Base-by-base conservation (phyloP, 2,113 vertebrate genomes). In the Thamnaconus septentrionalis region DNA sequence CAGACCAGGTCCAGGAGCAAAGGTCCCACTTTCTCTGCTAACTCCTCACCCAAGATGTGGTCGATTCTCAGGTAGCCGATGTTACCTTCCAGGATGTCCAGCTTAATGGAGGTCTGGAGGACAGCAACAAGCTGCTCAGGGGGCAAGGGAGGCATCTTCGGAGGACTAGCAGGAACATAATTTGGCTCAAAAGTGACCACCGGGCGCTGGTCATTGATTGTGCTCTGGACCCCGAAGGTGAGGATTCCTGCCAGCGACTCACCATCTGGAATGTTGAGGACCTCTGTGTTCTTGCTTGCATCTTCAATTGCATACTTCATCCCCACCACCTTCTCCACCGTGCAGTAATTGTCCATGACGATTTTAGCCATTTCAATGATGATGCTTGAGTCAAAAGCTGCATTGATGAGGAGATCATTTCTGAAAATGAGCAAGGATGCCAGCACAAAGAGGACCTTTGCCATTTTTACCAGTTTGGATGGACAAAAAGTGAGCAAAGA, bases 261-360 rank as follows among this genome's bases (percentile, higher is more conserved):
- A 0, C 91, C 92, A 65, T 99, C 96, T 4, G 95, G 91, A 73
- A 96, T 91, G 53, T 90, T 88, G 70, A 96, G 91, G 60, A 97
- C 92, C 66, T 95, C 95, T 0, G 89, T 93, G 0, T 93, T 96
- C 79, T 90, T 92, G 64, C 89, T 83, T 44, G 93, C 94, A 57
- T 92, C 88, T 53, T 91, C 88, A 8, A 96, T 96, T 40, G 92
- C 93, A 66, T 94, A 92, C 79, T 94, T 91, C 94, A 97, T 94
- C 45, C 95, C 95, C 9, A 85, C 51, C 47, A 98, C 89, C 80
- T 93, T 95, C 91, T 97, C 94, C 3, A 96, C 95, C 54, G 94
- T 94, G 88, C 94, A 97, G 80, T 98, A 98, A 85, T 96, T 98
- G 64, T 98, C 92, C 88, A 94, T 75, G 64, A 98, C 90, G 9